A percentile compares a stretch with the other conserved stretches of the same genome.
Evolutionary conservation across 1,140 invertebrate genomes (phyloP).

Genomic region (Littorina saxatilis): DNA sequence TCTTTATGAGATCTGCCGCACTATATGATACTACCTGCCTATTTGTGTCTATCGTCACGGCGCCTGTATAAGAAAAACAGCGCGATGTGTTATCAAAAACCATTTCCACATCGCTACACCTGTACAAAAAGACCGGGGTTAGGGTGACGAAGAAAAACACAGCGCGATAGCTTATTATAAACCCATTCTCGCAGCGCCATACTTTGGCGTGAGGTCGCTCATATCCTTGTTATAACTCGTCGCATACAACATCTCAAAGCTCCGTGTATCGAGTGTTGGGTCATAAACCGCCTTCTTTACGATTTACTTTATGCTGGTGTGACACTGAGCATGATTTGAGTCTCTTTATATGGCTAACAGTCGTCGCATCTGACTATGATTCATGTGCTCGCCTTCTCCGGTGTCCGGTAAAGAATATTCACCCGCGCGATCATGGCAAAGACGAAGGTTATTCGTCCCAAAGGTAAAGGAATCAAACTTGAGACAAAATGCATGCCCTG

Average conservation of each 20-base stretch:
- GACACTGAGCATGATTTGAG: not conserved
- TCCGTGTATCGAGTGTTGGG: constrained; percentile 6
- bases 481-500: too few species aligned
- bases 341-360: constrained; percentile 6
- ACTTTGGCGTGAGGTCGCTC: not conserved
- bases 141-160: too few species aligned
- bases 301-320: not conserved
- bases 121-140: too few species aligned
- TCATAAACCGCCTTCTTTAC: constrained; percentile 9
- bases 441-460: too few species aligned
- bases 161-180: too few species aligned
- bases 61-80: too few species aligned
- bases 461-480: too few species aligned
- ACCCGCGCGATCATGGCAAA: too few species aligned
- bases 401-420: not conserved
- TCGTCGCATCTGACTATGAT: not conserved
- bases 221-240: not conserved
- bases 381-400: not conserved
- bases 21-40: not conserved
- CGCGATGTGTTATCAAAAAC: too few species aligned
- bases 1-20: not conserved
- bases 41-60: not conserved
- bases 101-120: too few species aligned
- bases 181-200: not conserved
- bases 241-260: not conserved